phyloP scores from a whole-genome alignment of 2,113 vertebrate genomes.

The Lagopus leucura region DNA sequence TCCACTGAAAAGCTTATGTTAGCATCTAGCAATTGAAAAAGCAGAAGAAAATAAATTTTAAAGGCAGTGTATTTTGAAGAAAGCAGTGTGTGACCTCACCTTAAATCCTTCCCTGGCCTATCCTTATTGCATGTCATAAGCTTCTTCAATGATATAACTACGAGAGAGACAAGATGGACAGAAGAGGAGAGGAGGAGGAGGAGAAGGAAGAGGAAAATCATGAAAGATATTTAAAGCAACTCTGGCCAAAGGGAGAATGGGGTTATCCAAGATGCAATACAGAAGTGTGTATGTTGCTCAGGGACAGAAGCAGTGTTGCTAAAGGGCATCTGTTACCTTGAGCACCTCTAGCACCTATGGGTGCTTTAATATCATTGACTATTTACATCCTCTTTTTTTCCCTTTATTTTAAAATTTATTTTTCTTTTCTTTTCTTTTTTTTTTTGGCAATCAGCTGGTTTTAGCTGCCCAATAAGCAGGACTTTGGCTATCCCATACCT shows the following conservation, averaged over 20 bases:
- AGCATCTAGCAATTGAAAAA: background rate
- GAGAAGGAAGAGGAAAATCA: background rate
- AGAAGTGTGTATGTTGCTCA: background rate
- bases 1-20: background rate
- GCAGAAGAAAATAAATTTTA: background rate
- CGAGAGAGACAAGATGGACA: background rate
- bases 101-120: background rate
- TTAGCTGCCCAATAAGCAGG: background rate
- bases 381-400: background rate
- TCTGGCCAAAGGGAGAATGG: background rate
- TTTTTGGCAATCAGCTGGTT: background rate
- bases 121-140: background rate
- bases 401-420: too few species aligned
- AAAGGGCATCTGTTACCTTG: background rate
- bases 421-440: too few species aligned
- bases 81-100: background rate
- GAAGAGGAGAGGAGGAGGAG: background rate
- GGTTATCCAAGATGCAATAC: background rate
- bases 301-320: fast-evolving
- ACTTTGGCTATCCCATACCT: background rate
- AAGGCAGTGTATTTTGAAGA: background rate
- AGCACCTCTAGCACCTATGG: background rate
- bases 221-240: background rate
- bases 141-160: background rate
- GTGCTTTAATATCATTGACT: background rate